phyloP scores from a whole-genome alignment of 2,888 invertebrate species.

The Choristoneura rosaceana region DNA sequence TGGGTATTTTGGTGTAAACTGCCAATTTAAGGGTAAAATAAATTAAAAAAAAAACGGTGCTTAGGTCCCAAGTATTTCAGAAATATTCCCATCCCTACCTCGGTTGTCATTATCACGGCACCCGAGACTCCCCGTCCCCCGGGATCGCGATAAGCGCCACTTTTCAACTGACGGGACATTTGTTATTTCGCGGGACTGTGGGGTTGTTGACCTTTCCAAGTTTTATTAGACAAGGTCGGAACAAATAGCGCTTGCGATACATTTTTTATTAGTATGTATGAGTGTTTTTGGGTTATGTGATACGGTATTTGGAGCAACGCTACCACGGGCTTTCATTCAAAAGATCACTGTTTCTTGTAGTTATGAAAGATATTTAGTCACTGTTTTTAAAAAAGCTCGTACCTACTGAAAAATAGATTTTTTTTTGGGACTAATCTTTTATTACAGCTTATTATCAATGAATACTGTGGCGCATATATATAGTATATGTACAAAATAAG shows the following conservation, averaged over 20 bases:
- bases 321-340: too few relatives aligned
- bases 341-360: too few relatives aligned
- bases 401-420: too few relatives aligned
- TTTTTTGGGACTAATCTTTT: too few relatives aligned
- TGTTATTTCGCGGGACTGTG: constrained; percentile 3
- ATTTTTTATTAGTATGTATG: background rate
- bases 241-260: background rate
- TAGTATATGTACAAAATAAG: too few relatives aligned
- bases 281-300: background rate
- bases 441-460: too few relatives aligned
- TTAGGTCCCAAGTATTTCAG: background rate
- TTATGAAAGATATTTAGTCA: too few relatives aligned
- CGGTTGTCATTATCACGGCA: constrained; percentile 8
- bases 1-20: too few relatives aligned
- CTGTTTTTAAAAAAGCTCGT: too few relatives aligned
- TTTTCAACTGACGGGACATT: constrained; percentile 24
- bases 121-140: constrained; percentile 13
- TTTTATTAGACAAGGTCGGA: constrained; percentile 21
- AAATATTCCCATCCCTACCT: constrained; percentile 10
- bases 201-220: constrained; percentile 14
- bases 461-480: too few relatives aligned
- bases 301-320: background rate
- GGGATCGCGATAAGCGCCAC: constrained; percentile 23
- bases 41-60: too few relatives aligned
- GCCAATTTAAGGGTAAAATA: too few relatives aligned